Conservation (phyloP, 1,140 invertebrate species). For the Medauroidea extradentata region DNA sequence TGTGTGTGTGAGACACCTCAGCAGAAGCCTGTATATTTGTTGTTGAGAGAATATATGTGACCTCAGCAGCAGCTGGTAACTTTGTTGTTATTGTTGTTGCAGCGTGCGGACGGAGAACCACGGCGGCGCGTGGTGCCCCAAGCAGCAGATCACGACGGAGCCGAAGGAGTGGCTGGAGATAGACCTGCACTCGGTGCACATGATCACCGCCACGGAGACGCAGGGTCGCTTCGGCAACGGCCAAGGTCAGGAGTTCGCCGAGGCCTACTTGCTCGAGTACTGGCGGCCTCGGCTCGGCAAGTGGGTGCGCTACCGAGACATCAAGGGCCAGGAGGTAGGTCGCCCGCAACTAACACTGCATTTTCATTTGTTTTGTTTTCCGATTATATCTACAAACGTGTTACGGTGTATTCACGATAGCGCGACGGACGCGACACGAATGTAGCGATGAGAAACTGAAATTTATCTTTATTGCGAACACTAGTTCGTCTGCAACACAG, state of each 20-base stretch:
- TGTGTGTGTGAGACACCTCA: too few species aligned
- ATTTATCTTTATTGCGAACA: too few species aligned
- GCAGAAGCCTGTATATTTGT: too few species aligned
- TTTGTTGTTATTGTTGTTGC: too few species aligned
- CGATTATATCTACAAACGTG: neutral
- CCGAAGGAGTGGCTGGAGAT: conserved; percentile 75
- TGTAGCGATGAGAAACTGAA: neutral
- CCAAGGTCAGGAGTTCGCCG: conserved; percentile 72
- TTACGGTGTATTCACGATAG: too few species aligned
- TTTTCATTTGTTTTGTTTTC: neutral
- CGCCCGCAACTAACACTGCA: neutral
- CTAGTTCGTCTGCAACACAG: too few species aligned
- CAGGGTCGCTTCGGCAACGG: conserved; percentile 85
- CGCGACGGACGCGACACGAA: too few species aligned
- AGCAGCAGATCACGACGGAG: conserved; percentile 63
- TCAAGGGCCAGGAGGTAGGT: conserved; percentile 64
- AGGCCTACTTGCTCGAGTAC: conserved; percentile 75
- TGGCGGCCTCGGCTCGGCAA: conserved; percentile 63
- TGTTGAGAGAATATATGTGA: too few species aligned
- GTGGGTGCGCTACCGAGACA: conserved; percentile 68
- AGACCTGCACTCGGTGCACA: conserved; percentile 64
- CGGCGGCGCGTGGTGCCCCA: conserved; percentile 84
- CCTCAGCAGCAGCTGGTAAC: too few species aligned
- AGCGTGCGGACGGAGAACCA: conserved; percentile 72
- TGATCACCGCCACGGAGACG: conserved; percentile 76